A percentile compares a stretch with the other conserved stretches of the same genome.
These are phyloP conservation scores for Alca torda DNA, from an alignment of 2,797 vertebrate genomes.

Conservation along the genomic window DNA sequence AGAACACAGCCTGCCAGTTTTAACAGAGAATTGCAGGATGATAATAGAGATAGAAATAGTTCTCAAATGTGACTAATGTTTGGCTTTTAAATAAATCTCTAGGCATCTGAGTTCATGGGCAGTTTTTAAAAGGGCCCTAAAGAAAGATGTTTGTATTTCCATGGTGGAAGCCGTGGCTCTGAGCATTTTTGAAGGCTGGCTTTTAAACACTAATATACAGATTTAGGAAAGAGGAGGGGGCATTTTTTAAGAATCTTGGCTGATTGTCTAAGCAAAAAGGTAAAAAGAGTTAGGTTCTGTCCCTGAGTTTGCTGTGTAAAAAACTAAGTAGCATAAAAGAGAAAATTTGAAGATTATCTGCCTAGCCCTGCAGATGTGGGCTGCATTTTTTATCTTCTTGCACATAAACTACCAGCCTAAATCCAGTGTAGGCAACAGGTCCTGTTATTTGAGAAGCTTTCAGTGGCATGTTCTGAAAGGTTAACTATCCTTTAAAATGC, in stretches of 20 bases:
- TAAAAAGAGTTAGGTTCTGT: not conserved
- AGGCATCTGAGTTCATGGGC: not conserved
- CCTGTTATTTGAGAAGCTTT: not conserved
- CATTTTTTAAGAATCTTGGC: not conserved
- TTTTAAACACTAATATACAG: not conserved
- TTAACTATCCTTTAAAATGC: not conserved
- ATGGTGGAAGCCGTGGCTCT: not conserved
- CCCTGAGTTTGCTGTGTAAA: not conserved
- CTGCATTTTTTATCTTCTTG: not conserved
- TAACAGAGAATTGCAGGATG: not conserved
- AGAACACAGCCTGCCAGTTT: not conserved
- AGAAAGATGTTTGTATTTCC: not conserved
- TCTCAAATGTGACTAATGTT: not conserved
- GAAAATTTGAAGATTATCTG: not conserved
- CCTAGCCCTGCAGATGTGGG: not conserved
- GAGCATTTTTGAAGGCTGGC: not conserved
- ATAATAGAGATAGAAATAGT: not conserved
- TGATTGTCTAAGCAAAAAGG: not conserved
- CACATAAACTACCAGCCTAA: not conserved
- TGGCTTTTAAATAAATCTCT: not conserved
- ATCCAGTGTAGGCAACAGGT: not conserved
- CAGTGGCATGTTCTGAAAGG: not conserved
- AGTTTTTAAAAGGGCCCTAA: not conserved
- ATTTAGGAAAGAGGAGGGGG: not conserved
- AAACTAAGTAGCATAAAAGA: not conserved